A percentile compares a stretch with the other conserved stretches of the same genome.
Evolutionary conservation across 2,797 vertebrate species (phyloP).

Genomic region (Pseudochromis fuscus): DNA sequence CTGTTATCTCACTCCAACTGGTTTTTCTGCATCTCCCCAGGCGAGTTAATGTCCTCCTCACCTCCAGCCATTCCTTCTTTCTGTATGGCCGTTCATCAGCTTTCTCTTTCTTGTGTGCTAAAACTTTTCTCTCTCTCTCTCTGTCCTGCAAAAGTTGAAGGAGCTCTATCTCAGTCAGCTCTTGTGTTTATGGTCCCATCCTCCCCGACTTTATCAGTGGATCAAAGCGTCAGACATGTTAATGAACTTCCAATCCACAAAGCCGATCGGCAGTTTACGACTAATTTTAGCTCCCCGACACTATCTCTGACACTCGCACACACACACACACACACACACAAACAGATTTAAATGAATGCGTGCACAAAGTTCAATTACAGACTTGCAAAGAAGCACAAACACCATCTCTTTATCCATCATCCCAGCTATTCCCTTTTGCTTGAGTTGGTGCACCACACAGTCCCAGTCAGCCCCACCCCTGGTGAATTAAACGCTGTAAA

Average conservation of each 20-base stretch:
- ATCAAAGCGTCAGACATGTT: constrained; percentile 62
- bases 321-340: constrained; percentile 5
- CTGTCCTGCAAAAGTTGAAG: constrained; percentile 40
- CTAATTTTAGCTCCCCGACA: constrained; percentile 35
- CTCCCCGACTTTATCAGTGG: constrained; percentile 50
- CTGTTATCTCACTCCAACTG: constrained; percentile 50
- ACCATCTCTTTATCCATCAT: constrained; percentile 40
- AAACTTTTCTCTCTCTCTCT: constrained; percentile 29
- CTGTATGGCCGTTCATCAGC: constrained; percentile 30
- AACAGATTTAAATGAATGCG: neutral
- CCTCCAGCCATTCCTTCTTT: constrained; percentile 34
- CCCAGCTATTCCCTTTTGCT: constrained; percentile 28
- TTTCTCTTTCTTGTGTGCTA: constrained; percentile 14
- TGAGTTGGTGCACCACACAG: constrained; percentile 17
- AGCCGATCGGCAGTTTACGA: constrained; percentile 58
- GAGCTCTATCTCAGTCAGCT: constrained; percentile 29
- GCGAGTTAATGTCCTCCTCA: constrained; percentile 55
- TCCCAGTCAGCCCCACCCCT: constrained; percentile 47
- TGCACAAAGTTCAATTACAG: constrained; percentile 35
- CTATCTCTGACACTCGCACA: constrained; percentile 1
- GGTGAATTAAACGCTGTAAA: constrained; percentile 64
- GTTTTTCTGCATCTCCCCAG: constrained; percentile 49
- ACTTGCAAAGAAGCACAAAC: constrained; percentile 28
- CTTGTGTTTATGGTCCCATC: constrained; percentile 18
- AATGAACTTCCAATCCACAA: constrained; percentile 77